Percentiles rank a stretch among this genome's conserved stretches.
phyloP scores from a whole-genome alignment of 2,113 vertebrate species.

The Hyperopisus bebe region DNA sequence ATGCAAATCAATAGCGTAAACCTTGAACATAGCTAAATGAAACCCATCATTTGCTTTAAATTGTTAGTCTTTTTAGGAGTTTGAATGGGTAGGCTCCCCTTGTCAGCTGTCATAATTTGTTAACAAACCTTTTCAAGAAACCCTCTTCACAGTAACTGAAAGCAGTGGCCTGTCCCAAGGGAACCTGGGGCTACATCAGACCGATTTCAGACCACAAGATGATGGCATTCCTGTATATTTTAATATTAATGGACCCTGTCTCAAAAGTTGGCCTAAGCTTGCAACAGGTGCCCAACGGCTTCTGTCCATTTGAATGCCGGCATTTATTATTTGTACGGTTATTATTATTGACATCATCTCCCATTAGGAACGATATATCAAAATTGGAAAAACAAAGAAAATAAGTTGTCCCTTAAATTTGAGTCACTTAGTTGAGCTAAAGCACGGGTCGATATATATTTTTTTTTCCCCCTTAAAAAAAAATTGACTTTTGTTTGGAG shows the following conservation, averaged over 20 bases:
- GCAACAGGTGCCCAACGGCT: conserved; percentile 60
- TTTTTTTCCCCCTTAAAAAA: conserved; percentile 39
- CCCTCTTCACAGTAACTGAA: conserved; percentile 59
- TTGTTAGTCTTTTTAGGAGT: conserved; percentile 56
- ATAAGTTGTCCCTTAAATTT: conserved; percentile 58
- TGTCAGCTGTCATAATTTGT: conserved; percentile 76
- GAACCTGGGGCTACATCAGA: conserved; percentile 68
- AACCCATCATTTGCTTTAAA: conserved; percentile 39
- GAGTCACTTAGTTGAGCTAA: conserved; percentile 85
- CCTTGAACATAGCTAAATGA: conserved; percentile 27
- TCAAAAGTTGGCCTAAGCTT: conserved; percentile 56
- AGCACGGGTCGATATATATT: conserved; percentile 80
- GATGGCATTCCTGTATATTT: conserved; percentile 77
- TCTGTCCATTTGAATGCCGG: conserved; percentile 33
- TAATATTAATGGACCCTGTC: conserved; percentile 70
- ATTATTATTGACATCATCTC: conserved; percentile 17
- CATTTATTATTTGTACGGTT: background rate
- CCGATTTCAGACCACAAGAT: conserved; percentile 71
- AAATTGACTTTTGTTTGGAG: conserved; percentile 99
- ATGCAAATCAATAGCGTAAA: conserved; percentile 19
- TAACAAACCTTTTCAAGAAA: conserved; percentile 67
- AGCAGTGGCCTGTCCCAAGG: conserved; percentile 60
- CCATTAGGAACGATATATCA: conserved; percentile 44
- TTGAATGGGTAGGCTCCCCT: conserved; percentile 59
- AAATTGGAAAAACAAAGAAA: conserved; percentile 50